These are phyloP conservation scores for Drosophila neotestacea DNA, from an alignment of 2,888 invertebrate genomes.

Conservation along the genomic window DNA sequence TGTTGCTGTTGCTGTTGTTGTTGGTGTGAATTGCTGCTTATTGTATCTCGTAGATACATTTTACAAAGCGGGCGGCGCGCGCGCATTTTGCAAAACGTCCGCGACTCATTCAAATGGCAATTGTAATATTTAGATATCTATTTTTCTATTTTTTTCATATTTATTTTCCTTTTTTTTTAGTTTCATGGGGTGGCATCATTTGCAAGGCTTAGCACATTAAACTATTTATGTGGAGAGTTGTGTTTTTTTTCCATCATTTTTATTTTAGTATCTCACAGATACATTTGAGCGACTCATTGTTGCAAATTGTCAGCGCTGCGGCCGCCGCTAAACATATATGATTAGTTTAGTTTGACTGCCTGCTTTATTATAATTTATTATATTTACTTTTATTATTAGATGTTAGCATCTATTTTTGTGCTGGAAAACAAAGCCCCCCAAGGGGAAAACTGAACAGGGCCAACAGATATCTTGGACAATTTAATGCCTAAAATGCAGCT, in stretches of 20 bases:
- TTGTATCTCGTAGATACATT: slow-evolving; percentile 76
- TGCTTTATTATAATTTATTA: slow-evolving; percentile 79
- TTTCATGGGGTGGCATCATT: slow-evolving; percentile 72
- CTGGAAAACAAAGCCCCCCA: background rate
- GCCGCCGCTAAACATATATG: slow-evolving; percentile 59
- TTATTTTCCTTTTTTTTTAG: slow-evolving; percentile 10
- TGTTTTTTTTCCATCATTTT: slow-evolving; percentile 39
- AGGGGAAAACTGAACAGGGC: background rate
- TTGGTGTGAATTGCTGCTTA: slow-evolving; percentile 76
- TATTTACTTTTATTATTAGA: slow-evolving; percentile 79
- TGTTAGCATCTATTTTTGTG: slow-evolving; percentile 67
- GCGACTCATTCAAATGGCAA: slow-evolving; percentile 69
- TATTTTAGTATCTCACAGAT: slow-evolving; percentile 61
- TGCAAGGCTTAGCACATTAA: slow-evolving; percentile 80
- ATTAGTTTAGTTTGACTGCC: slow-evolving; percentile 72
- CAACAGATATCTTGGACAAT: slow-evolving; percentile 9
- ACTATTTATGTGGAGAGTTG: slow-evolving; percentile 79
- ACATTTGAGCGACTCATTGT: slow-evolving; percentile 69
- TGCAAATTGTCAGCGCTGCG: slow-evolving; percentile 68
- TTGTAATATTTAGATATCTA: slow-evolving; percentile 69
- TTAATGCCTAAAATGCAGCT: slow-evolving; percentile 12
- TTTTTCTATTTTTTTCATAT: slow-evolving; percentile 42
- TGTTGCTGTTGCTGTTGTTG: slow-evolving; percentile 57
- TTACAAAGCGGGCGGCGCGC: slow-evolving; percentile 61
- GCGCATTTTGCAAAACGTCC: slow-evolving; percentile 60